Percentiles rank a stretch among this genome's conserved stretches.
Conservation (phyloP, 2,888 invertebrate species). For the Acleris cristana region DNA sequence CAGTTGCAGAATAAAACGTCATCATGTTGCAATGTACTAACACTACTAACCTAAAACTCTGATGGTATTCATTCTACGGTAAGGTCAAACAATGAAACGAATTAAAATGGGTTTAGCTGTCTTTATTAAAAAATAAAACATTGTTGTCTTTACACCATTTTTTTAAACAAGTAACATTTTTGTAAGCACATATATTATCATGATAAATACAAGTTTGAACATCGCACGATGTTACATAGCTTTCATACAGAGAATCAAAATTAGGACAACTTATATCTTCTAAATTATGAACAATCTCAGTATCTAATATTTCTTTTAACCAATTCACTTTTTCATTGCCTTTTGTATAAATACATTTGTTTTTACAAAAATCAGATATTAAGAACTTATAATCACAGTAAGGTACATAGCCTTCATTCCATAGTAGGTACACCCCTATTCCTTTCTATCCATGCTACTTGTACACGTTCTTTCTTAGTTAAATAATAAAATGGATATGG, state of each 20-base stretch:
- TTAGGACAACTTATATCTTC: conserved; percentile 14
- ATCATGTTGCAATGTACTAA: too few relatives aligned
- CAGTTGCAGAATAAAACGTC: too few relatives aligned
- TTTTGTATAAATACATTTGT: not conserved
- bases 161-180: conserved; percentile 22
- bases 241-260: not conserved
- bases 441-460: conserved; percentile 9
- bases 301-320: too few relatives aligned
- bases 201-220: conserved; percentile 22
- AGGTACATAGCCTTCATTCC: too few relatives aligned
- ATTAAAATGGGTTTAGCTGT: too few relatives aligned
- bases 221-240: not conserved
- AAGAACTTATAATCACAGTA: not conserved
- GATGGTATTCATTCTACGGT: too few relatives aligned
- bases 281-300: conserved; percentile 18
- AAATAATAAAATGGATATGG: conserved; percentile 40
- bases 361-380: not conserved
- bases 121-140: conserved; percentile 10
- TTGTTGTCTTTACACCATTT: conserved; percentile 20
- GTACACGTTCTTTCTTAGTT: conserved; percentile 35
- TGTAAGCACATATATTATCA: conserved; percentile 15
- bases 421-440: too few relatives aligned
- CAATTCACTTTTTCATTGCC: too few relatives aligned
- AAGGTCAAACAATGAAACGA: too few relatives aligned
- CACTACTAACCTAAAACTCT: too few relatives aligned